Evolutionary conservation across 2,113 vertebrate genomes (phyloP).

Genomic region (Cacatua alba): DNA sequence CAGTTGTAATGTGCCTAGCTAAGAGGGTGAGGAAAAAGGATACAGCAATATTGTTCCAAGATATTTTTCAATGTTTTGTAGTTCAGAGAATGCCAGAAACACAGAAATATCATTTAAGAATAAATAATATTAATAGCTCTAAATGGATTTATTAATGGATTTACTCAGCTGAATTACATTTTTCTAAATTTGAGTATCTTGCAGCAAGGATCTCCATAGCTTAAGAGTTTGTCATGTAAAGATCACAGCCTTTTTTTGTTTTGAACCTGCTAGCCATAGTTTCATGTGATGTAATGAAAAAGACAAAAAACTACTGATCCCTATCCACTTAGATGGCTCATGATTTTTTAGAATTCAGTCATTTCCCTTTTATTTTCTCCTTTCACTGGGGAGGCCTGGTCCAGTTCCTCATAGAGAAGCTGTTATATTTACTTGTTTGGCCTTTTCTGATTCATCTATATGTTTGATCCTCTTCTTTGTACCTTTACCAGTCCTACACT

Average conservation of each 20-base stretch:
- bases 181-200: background rate
- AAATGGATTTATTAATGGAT: background rate
- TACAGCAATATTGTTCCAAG: background rate
- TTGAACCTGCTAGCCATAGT: background rate
- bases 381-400: background rate
- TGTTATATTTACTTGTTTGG: background rate
- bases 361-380: background rate
- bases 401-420: background rate
- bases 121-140: background rate
- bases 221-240: background rate
- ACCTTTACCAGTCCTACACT: background rate
- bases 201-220: background rate
- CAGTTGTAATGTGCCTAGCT: background rate
- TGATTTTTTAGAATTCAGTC: background rate
- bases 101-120: background rate
- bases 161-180: background rate
- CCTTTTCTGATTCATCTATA: background rate
- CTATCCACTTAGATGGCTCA: background rate
- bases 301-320: background rate
- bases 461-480: background rate
- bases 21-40: background rate
- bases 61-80: background rate
- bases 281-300: background rate
- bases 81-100: background rate
- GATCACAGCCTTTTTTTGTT: background rate